Conservation (phyloP, 2,113 vertebrate species). For the Rhipidura dahli region DNA sequence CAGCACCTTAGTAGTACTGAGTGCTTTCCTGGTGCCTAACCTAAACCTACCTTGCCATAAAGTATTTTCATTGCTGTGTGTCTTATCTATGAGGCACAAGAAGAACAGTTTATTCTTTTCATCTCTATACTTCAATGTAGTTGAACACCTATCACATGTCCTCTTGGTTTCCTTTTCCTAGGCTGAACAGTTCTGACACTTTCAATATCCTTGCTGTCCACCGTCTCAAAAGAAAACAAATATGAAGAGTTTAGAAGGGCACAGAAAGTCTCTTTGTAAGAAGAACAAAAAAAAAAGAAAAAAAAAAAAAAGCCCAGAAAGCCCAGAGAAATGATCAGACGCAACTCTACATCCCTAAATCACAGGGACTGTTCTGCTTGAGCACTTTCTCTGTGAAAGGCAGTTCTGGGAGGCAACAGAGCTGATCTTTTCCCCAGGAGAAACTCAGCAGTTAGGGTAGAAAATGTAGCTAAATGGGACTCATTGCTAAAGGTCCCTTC, state of each 20-base stretch:
- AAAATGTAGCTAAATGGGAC: constrained; percentile 1
- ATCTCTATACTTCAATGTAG: neutral
- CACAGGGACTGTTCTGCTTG: neutral
- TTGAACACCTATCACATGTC: neutral
- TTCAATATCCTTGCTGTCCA: neutral
- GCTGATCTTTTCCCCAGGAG: neutral
- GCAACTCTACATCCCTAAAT: neutral
- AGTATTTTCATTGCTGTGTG: neutral
- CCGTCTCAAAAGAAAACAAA: constrained; percentile 5
- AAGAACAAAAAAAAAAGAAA: neutral
- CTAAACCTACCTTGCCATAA: neutral
- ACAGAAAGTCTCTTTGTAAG: neutral
- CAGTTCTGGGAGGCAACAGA: neutral
- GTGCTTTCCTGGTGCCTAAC: neutral
- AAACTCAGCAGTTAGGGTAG: neutral
- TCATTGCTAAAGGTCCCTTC: neutral
- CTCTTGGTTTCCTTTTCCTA: neutral
- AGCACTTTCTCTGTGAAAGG: neutral
- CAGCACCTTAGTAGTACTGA: neutral
- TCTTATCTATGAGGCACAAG: neutral
- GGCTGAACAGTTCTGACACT: neutral
- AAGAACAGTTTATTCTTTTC: neutral
- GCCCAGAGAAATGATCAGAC: neutral
- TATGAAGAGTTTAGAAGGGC: neutral
- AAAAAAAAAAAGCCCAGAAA: neutral